Conservation (phyloP, 2,797 vertebrate genomes). For the Urophycis tenuis region DNA sequence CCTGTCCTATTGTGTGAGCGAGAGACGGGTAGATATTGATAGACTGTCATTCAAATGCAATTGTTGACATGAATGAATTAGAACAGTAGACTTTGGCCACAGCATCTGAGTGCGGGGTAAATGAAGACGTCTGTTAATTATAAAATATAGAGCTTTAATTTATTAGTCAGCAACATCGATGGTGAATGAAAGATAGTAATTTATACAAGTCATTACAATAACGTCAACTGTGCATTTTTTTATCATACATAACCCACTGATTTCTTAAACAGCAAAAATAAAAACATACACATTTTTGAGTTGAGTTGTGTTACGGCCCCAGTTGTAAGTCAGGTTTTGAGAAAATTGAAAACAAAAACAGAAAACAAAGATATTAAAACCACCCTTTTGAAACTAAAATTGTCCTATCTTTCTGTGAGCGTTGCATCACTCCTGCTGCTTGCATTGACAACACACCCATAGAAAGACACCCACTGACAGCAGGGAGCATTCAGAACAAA, state of each 20-base stretch:
- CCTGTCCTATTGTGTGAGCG: background rate
- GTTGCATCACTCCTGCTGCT: conserved; percentile 37
- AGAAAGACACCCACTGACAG: conserved; percentile 69
- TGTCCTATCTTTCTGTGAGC: background rate
- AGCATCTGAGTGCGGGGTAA: conserved; percentile 31
- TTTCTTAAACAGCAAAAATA: conserved; percentile 6
- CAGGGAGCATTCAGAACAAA: conserved; percentile 67
- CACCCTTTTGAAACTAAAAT: background rate
- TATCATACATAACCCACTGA: conserved; percentile 65
- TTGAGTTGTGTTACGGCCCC: too few species aligned
- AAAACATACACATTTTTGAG: conserved; percentile 5
- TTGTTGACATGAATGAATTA: background rate
- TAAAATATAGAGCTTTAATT: conserved; percentile 85
- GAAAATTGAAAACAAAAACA: background rate
- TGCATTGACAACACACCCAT: conserved; percentile 49
- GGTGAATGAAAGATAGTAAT: conserved; percentile 65
- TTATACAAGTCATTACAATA: conserved; percentile 73
- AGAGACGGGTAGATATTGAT: background rate
- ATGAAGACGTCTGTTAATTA: conserved; percentile 64
- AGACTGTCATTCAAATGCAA: background rate
- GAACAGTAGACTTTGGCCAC: background rate
- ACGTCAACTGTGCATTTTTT: conserved; percentile 69
- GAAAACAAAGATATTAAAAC: background rate
- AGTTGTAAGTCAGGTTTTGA: background rate
- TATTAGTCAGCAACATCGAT: conserved; percentile 79